Percentiles rank a stretch among this genome's conserved stretches.
phyloP scores from a whole-genome alignment of 1,140 invertebrate genomes.

The Drosophila lini region DNA sequence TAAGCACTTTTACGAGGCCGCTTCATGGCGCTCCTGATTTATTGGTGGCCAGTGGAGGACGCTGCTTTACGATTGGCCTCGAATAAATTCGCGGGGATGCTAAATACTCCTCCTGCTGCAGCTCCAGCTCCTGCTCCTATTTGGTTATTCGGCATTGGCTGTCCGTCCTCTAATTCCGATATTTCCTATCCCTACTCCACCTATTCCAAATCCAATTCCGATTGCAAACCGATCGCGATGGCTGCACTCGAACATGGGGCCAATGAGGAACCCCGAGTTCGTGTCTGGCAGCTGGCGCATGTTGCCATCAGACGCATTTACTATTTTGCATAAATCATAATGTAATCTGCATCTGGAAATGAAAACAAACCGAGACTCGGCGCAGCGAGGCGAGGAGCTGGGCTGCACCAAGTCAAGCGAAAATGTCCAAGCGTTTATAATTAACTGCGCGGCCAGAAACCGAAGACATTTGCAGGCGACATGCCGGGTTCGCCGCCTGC shows the following conservation, averaged over 20 bases:
- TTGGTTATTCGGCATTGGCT: slow-evolving; percentile 9
- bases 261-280: slow-evolving; percentile 32
- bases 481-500: slow-evolving; percentile 59
- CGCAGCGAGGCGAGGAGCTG: slow-evolving; percentile 13
- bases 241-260: slow-evolving; percentile 25
- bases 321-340: slow-evolving; percentile 85
- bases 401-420: slow-evolving; percentile 51
- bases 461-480: slow-evolving; percentile 77
- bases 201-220: slow-evolving; percentile 23
- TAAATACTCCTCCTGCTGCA: slow-evolving; percentile 15
- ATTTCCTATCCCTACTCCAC: neutral
- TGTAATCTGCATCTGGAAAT: slow-evolving; percentile 84
- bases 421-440: slow-evolving; percentile 84
- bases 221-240: slow-evolving; percentile 33
- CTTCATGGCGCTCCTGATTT: slow-evolving; percentile 82
- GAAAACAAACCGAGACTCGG: slow-evolving; percentile 68
- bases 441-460: slow-evolving; percentile 80
- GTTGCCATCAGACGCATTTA: slow-evolving; percentile 84
- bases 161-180: slow-evolving; percentile 6
- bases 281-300: slow-evolving; percentile 65
- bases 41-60: slow-evolving; percentile 59
- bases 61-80: slow-evolving; percentile 66
- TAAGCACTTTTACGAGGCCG: slow-evolving; percentile 83
- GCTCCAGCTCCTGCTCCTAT: slow-evolving; percentile 12
- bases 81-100: slow-evolving; percentile 26